Evolutionary conservation across 2,888 invertebrate genomes (phyloP).

Genomic region (Drosophila rubida): DNA sequence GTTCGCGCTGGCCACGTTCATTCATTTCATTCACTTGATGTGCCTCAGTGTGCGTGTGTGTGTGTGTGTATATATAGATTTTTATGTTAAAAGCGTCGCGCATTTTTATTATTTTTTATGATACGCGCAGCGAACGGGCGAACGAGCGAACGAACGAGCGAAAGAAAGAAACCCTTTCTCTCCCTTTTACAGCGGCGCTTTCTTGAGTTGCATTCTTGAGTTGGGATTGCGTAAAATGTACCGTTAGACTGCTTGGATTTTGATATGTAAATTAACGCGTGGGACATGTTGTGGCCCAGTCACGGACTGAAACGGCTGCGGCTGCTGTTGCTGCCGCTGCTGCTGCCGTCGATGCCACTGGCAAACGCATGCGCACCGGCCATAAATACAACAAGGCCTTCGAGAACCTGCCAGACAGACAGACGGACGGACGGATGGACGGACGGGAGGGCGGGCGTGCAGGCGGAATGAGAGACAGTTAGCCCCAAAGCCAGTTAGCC

Average conservation of each 20-base stretch:
- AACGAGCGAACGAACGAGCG: background rate
- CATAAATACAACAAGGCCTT: constrained; percentile 37
- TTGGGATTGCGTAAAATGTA: constrained; percentile 73
- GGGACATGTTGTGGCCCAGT: constrained; percentile 71
- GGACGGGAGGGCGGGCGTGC: background rate
- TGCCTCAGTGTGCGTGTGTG: constrained; percentile 1
- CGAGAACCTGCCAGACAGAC: constrained; percentile 51
- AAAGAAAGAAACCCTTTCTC: constrained; percentile 76
- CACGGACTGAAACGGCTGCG: constrained; percentile 3
- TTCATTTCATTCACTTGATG: constrained; percentile 49
- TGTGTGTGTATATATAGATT: constrained; percentile 34
- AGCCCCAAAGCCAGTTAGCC: constrained; percentile 12
- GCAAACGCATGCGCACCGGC: constrained; percentile 29
- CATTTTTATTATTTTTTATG: constrained; percentile 72
- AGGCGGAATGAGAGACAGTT: constrained; percentile 1
- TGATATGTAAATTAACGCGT: constrained; percentile 75
- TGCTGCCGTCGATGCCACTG: constrained; percentile 8
- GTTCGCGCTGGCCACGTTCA: constrained; percentile 44
- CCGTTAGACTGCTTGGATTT: constrained; percentile 70
- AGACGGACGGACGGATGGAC: constrained; percentile 6
- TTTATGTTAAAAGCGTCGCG: constrained; percentile 76
- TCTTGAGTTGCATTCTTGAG: constrained; percentile 59
- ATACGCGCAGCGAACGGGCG: constrained; percentile 31
- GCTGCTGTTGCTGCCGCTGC: background rate
- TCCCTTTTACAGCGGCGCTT: constrained; percentile 46